Evolutionary conservation across 2,797 vertebrate genomes (phyloP).

Genomic region (Eulemur albifrons): DNA sequence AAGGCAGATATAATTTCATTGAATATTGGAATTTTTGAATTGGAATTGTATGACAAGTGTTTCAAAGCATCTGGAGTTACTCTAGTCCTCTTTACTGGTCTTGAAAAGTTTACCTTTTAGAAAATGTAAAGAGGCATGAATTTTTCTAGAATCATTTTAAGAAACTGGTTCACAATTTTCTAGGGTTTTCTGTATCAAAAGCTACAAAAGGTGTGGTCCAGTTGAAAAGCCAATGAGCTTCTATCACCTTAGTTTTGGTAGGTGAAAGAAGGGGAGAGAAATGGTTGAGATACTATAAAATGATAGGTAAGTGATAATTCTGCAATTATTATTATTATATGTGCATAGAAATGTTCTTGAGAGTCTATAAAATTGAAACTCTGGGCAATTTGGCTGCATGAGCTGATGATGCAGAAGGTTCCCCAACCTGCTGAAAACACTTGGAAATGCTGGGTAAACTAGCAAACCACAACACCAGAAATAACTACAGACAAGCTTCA

Average conservation of each 20-base stretch:
- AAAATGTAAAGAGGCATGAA: neutral
- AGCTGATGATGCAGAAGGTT: neutral
- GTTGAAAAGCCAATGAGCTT: neutral
- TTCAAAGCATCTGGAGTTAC: neutral
- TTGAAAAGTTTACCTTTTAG: neutral
- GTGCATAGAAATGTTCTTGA: neutral
- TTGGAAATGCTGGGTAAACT: neutral
- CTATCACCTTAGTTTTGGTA: neutral
- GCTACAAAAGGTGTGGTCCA: neutral
- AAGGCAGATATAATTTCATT: neutral
- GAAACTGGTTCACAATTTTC: neutral
- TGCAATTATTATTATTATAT: neutral
- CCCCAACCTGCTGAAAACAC: neutral
- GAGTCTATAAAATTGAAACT: neutral
- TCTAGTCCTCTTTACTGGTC: neutral
- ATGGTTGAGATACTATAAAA: neutral
- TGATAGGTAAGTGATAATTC: neutral
- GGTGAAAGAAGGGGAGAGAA: neutral
- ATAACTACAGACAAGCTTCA: neutral
- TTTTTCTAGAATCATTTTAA: neutral
- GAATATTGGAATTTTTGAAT: neutral
- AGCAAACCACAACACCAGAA: neutral
- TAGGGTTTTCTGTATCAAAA: neutral
- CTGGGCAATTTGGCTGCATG: neutral
- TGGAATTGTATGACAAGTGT: neutral